These are phyloP conservation scores for Cephus runcator DNA, from an alignment of 2,888 invertebrate genomes.

Conservation along the genomic window DNA sequence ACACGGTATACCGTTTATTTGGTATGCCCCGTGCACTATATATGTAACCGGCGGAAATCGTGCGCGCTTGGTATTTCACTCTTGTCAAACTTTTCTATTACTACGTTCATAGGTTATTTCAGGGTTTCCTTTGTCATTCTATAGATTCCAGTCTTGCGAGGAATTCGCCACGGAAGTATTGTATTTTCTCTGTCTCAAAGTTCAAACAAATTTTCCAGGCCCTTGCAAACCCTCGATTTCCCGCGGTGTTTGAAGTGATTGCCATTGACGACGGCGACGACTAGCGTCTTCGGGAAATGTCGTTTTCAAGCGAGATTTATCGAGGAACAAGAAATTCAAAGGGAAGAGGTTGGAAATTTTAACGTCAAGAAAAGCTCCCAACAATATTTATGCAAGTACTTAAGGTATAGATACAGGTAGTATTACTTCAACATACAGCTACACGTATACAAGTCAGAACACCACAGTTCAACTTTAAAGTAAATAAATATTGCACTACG, in stretches of 20 bases:
- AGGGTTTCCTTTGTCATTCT: not conserved
- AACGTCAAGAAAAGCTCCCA: too few species aligned
- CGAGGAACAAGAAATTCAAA: too few species aligned
- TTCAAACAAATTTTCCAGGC: not conserved
- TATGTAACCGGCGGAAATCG: not conserved
- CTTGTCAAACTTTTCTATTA: not conserved
- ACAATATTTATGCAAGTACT: too few species aligned
- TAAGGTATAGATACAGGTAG: too few species aligned
- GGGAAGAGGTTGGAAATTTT: too few species aligned
- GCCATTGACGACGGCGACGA: not conserved
- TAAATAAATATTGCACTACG: too few species aligned
- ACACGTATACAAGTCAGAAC: too few species aligned
- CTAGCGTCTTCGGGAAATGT: not conserved
- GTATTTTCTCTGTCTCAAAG: not conserved
- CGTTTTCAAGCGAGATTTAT: not conserved
- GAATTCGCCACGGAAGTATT: not conserved
- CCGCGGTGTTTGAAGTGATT: not conserved
- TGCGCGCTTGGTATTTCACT: not conserved
- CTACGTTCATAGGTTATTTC: not conserved
- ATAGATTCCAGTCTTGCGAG: not conserved
- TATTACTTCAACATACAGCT: too few species aligned
- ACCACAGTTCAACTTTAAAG: too few species aligned
- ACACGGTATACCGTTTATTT: not conserved
- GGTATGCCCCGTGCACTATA: not conserved
- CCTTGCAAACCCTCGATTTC: not conserved